Base-by-base conservation (phyloP, 2,113 vertebrate species). In the Eolophus roseicapilla region DNA sequence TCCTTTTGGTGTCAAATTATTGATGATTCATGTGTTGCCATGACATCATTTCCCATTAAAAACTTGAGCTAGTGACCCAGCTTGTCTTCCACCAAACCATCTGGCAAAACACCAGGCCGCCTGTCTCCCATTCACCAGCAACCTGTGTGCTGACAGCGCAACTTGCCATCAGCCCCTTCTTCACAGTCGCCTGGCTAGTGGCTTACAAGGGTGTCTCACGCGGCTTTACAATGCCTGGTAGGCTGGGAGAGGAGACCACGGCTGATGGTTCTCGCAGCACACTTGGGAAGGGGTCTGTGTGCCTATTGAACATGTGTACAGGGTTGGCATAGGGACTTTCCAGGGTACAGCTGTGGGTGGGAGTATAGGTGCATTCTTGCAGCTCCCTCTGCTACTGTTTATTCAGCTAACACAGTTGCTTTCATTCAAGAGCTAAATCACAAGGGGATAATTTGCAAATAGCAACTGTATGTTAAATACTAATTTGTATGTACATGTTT, bases 401-500 rank as follows among this genome's bases (percentile, higher is more conserved):
- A 82, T 93, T 97, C 92, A 91, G 93, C 91, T 88, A 90, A 95
- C 86, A 67, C 83, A 82, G 69, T 93, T 79, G 71, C 87, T 91
- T 90, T 87, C 92, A 85, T 91, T 96, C 92, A 82, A 74, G 86
- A 92, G 86, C 92, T 89, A 94, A 92, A 93, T 94, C 86, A 89
- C 92, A 53, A 83, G 92, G 73, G 90, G 9, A 91, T 95, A 96
- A 97, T 97, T 97, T 97, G 96, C 96, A 97, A 96, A 95, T 89
- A 94, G 91, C 87, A 95, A 97, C 92, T 89, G 86, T 95, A 95
- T 96, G 94, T 94, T 96, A 97, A 95, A 96, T 95, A 95, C 95
- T 95, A 97, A 97, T 97, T 97, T 96, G 96, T 97, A 96, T 94
- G 67, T 96, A 96, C 96, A 95, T 82, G 97, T 96, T 97, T 95